Evolutionary conservation across 2,113 vertebrate species (phyloP).

Genomic region (Pongo pygmaeus): DNA sequence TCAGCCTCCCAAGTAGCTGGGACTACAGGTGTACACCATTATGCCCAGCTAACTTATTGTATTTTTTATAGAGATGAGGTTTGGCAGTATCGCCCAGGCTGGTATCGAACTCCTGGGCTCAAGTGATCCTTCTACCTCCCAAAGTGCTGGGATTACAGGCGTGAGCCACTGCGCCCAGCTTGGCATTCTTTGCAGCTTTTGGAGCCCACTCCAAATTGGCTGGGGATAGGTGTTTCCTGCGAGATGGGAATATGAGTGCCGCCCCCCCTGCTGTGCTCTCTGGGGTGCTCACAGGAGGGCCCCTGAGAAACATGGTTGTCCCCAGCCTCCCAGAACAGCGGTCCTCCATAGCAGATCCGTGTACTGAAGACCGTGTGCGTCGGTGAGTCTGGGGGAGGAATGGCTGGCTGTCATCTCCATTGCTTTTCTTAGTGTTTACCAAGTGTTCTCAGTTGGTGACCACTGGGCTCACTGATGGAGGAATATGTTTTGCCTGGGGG

Average conservation of each 20-base stretch:
- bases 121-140: no score
- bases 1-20: no score
- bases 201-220: neutral
- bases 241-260: neutral
- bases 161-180: no score
- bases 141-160: no score
- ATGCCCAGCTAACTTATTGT: no score
- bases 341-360: rapidly evolving
- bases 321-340: neutral
- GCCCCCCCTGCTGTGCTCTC: rapidly evolving
- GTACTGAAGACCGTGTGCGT: neutral
- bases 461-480: neutral
- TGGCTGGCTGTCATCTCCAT: rapidly evolving
- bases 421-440: rapidly evolving
- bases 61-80: no score
- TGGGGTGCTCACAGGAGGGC: neutral
- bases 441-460: no score
- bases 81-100: no score
- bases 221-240: neutral
- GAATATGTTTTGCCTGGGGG: neutral
- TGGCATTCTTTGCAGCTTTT: neutral
- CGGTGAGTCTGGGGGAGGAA: neutral
- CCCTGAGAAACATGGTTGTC: neutral
- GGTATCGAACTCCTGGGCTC: no score
- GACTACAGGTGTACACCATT: no score